Conservation (phyloP, 2,113 vertebrate species). For the Pseudopodoces humilis region DNA sequence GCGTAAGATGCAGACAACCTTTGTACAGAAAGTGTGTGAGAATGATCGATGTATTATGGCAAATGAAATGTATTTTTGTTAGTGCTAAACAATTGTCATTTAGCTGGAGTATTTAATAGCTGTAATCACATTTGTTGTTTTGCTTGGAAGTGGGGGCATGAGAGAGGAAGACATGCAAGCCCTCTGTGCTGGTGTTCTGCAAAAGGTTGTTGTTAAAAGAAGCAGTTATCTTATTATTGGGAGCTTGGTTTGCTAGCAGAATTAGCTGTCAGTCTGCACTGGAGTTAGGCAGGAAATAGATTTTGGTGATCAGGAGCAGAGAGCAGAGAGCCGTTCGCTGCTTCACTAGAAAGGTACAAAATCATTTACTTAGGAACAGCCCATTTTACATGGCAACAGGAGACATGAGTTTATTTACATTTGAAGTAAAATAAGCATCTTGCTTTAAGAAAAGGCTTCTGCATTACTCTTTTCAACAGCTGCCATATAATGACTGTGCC, state of each 20-base stretch:
- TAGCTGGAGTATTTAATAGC: not conserved
- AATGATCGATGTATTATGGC: not conserved
- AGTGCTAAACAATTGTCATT: not conserved
- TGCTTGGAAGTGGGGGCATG: not conserved
- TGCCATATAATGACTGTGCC: not conserved
- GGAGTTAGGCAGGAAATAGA: not conserved
- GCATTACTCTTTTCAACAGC: slow-evolving; percentile 23
- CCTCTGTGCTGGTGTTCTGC: not conserved
- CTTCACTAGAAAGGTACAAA: not conserved
- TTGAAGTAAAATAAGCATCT: slow-evolving; percentile 35
- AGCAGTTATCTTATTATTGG: not conserved
- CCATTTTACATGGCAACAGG: slow-evolving; percentile 31
- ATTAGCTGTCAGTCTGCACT: not conserved
- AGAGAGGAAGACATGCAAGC: not conserved
- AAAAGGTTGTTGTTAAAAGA: not conserved
- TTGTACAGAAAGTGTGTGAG: not conserved
- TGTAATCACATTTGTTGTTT: not conserved
- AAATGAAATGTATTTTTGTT: not conserved
- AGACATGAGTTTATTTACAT: slow-evolving; percentile 51
- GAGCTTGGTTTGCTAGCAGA: not conserved
- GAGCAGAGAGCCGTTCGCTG: not conserved
- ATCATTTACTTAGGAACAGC: not conserved
- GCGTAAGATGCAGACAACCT: not conserved
- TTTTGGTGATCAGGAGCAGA: not conserved
- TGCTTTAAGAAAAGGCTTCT: slow-evolving; percentile 23